These are phyloP conservation scores for Tyrannus savana DNA, from an alignment of 2,113 vertebrate species.

Conservation along the genomic window DNA sequence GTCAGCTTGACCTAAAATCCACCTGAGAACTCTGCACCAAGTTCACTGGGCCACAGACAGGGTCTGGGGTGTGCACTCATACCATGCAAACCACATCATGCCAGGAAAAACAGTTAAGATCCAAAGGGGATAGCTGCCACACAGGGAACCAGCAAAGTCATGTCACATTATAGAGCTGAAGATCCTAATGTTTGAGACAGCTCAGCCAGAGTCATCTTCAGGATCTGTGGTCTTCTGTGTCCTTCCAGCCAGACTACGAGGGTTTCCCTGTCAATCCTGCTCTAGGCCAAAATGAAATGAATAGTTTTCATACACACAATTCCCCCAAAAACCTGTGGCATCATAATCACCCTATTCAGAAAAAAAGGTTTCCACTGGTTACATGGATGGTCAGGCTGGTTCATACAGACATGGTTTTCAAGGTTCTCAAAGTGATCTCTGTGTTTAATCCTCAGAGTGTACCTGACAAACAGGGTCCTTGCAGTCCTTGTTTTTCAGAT, in stretches of 20 bases:
- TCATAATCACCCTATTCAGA: neutral
- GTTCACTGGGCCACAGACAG: neutral
- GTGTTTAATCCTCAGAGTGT: neutral
- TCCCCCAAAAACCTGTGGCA: neutral
- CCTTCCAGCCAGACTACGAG: neutral
- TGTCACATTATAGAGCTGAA: neutral
- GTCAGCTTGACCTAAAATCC: neutral
- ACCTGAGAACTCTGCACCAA: neutral
- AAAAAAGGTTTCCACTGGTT: neutral
- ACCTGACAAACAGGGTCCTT: neutral
- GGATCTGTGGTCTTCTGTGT: neutral
- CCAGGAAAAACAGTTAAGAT: neutral
- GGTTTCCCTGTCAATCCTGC: neutral
- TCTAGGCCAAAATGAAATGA: neutral
- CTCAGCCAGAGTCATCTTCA: neutral
- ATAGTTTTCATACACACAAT: neutral
- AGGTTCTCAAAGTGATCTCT: neutral
- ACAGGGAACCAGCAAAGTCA: neutral
- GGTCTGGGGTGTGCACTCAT: neutral
- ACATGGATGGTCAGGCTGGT: no score
- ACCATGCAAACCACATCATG: neutral
- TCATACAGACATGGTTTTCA: neutral
- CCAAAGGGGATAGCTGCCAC: accelerated
- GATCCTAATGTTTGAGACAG: neutral
- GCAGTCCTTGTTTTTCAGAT: neutral